These are phyloP conservation scores for Pterocles gutturalis DNA, from an alignment of 2,113 vertebrate species.

Conservation along the genomic window DNA sequence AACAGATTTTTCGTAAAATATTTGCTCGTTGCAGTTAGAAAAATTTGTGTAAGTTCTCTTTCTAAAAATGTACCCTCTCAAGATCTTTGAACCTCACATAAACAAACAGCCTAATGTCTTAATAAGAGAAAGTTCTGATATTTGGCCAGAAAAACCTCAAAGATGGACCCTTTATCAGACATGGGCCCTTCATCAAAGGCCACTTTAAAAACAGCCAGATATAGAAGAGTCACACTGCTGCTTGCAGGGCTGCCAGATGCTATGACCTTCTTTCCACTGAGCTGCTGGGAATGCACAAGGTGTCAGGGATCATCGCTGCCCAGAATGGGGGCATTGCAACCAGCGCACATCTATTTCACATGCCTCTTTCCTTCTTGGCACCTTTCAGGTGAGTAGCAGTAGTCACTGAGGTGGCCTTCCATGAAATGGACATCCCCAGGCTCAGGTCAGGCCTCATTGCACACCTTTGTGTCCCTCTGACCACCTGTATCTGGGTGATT, in stretches of 20 bases:
- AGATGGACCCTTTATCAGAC: background rate
- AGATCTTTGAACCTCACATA: background rate
- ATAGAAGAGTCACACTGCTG: background rate
- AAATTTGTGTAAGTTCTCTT: background rate
- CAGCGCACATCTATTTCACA: background rate
- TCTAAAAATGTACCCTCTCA: background rate
- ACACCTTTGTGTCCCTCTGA: background rate
- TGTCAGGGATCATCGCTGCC: background rate
- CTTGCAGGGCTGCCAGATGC: background rate
- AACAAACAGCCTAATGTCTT: background rate
- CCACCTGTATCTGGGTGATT: background rate
- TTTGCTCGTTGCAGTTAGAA: background rate
- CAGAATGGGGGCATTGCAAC: background rate
- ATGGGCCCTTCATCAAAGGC: accelerated
- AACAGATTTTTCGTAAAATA: background rate
- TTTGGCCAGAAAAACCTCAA: background rate
- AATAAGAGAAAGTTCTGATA: background rate
- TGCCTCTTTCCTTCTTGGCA: background rate
- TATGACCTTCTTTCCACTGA: background rate
- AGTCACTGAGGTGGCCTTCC: background rate
- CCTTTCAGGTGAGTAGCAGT: background rate
- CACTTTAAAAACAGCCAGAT: background rate
- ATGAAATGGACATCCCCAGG: background rate
- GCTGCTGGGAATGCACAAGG: background rate
- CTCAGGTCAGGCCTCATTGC: background rate